Conservation (phyloP, 2,888 invertebrate species). For the Heliconius aoede region DNA sequence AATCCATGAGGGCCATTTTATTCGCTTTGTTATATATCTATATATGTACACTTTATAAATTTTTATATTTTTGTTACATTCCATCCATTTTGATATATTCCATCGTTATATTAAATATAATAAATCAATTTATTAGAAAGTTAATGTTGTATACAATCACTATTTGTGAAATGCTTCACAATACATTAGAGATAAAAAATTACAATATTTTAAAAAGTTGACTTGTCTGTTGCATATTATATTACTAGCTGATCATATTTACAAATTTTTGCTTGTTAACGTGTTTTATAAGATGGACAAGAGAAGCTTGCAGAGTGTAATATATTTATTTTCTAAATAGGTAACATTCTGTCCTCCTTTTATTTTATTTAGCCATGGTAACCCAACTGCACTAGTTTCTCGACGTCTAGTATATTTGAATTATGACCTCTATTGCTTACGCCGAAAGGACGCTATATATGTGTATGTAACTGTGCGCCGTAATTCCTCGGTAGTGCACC, state of each 20-base stretch:
- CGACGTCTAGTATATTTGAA: slow-evolving; percentile 19
- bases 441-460: slow-evolving; percentile 26
- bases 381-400: slow-evolving; percentile 19
- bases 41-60: no score
- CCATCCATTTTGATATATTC: no score
- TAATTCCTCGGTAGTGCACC: slow-evolving; percentile 2
- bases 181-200: background rate
- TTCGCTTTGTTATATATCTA: no score
- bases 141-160: background rate
- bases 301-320: background rate
- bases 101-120: no score
- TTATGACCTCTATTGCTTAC: slow-evolving; percentile 32
- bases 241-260: background rate
- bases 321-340: background rate
- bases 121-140: background rate
- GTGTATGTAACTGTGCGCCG: slow-evolving; percentile 18
- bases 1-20: background rate
- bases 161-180: background rate
- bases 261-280: background rate
- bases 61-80: background rate
- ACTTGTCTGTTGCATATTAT: background rate
- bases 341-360: background rate
- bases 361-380: slow-evolving; percentile 9
- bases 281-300: background rate
- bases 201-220: background rate